Conservation (phyloP, 2,797 vertebrate species). For the Paratrypauchen microcephalus region DNA sequence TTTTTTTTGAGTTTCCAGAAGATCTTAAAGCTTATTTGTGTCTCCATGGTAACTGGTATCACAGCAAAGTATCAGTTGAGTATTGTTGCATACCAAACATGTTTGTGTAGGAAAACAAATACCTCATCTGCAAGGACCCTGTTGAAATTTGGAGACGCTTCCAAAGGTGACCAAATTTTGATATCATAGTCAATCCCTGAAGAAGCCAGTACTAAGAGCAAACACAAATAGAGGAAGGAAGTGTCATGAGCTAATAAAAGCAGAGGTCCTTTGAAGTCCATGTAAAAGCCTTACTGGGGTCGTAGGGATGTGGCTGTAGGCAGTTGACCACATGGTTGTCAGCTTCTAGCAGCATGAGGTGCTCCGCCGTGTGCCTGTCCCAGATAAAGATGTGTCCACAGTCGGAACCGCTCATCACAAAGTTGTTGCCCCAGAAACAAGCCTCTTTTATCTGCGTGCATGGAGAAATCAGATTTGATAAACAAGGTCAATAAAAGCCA, state of each 20-base stretch:
- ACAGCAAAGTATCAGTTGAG: too few relatives aligned
- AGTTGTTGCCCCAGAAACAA: conserved; percentile 97
- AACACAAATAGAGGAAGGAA: conserved; percentile 29
- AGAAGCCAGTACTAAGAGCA: conserved; percentile 89
- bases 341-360: conserved; percentile 96
- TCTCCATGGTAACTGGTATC: too few relatives aligned
- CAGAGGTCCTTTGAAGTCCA: background rate
- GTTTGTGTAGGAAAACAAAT: background rate
- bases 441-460: conserved; percentile 92
- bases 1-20: too few relatives aligned
- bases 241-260: too few relatives aligned
- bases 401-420: conserved; percentile 98
- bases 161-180: conserved; percentile 97
- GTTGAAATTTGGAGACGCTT: conserved; percentile 91
- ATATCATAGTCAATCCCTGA: conserved; percentile 99
- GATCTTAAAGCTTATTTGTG: too few relatives aligned
- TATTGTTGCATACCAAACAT: background rate
- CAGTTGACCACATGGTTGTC: conserved; percentile 99
- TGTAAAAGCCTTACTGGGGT: conserved; percentile 87
- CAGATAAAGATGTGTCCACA: conserved; percentile 99
- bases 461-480: background rate
- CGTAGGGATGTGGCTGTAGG: conserved; percentile 95
- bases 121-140: conserved; percentile 95
- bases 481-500: background rate
- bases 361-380: conserved; percentile 94